Base-by-base conservation (phyloP, 2,797 vertebrate species). In the Amblyraja radiata region DNA sequence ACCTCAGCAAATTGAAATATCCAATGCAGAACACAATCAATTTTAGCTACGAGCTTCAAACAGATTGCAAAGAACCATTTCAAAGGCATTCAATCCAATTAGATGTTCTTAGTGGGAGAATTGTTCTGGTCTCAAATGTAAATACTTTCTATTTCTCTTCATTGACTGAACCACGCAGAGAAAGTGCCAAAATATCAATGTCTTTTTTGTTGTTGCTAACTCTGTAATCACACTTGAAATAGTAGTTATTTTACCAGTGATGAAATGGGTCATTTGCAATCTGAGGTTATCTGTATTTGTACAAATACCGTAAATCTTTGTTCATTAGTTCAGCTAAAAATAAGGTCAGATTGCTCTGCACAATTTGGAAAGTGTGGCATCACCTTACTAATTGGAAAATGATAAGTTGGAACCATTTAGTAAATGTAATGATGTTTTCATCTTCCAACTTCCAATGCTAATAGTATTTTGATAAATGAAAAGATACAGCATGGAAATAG, bases 1-100 rank as follows among this genome's bases (percentile, higher is more conserved):
- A 88, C n/a, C n/a, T 4, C 83, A 86, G 14, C 32, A 65, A 36
- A 68, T 68, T 32, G 32, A 32, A 88, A 88, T 68, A 7, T 88
- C 16, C 61, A 18, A 68, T 88, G 28, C n/a, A 68, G 25, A 88
- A n/a, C 8, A 36, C 14, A 88, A 88, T 36, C 63, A 16, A 36
- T 32, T 88, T 88, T 32, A 36, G 5, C 63, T 18, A 32, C 10
- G 14, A 88, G 63, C 63, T 36, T 88, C 84, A 88, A 88, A 32
- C 18, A 63, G 65, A 28, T 88, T 68, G 61, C 32, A 88, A 88
- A 36, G 61, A 88, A 36, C 6, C 63, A 21, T 88, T 68, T 88
- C n/a, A 88, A 36, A 68, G 84, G 16, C 7, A 88, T 25, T 88
- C 84, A 88, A 88, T 88, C 84, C 61, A 88, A 88, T 88, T 88